Base-by-base conservation (phyloP, 2,888 invertebrate genomes). In the Tinea semifulvella region DNA sequence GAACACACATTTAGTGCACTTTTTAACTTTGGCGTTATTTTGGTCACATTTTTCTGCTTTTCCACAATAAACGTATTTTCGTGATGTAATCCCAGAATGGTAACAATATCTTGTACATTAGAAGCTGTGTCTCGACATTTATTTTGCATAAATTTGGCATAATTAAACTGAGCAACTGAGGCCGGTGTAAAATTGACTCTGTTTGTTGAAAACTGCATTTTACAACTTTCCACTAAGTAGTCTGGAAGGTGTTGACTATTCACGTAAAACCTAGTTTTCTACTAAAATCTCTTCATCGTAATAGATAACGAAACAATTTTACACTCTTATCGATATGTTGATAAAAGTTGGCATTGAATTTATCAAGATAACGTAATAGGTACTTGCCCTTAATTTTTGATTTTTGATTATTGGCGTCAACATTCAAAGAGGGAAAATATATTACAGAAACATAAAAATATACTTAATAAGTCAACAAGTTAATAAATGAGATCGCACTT, bases 131-230 rank as follows among this genome's bases (percentile, higher is more conserved):
- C 61, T 22, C 68, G 62, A 49, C 64, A 61, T 48, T 71, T 71
- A 49, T 68, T 68, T 26, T 40, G 20, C 22, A 79, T 52, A 47
- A 77, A 69, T 47, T 72, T 67, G 5, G 73, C 67, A 52, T 80
- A 79, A 53, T 72, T 80, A 46, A 69, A 72, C 47, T 79, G 73
- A 2, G 74, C 63, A 25, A 74, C 63, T 3, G 77, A 68, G 1
- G 67, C 54, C 48, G 52, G 73, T 1, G 71, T 70, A 49, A 79
- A 77, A 55, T 76, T 70, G 4, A 79, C 69, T 31, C 79, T 68
- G 53, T 55, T 71, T 11, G 66, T 66, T 43, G 77, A 64, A 49
- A 74, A 51, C 50, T 75, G 79, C 79, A 79, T 79, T 49, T 19
- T 42, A 13, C 11, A 26, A 26, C 11, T 26, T n/a, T 26, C 11